These are phyloP conservation scores for Astyanax mexicanus DNA, from an alignment of 2,797 vertebrate genomes.

Conservation along the genomic window DNA sequence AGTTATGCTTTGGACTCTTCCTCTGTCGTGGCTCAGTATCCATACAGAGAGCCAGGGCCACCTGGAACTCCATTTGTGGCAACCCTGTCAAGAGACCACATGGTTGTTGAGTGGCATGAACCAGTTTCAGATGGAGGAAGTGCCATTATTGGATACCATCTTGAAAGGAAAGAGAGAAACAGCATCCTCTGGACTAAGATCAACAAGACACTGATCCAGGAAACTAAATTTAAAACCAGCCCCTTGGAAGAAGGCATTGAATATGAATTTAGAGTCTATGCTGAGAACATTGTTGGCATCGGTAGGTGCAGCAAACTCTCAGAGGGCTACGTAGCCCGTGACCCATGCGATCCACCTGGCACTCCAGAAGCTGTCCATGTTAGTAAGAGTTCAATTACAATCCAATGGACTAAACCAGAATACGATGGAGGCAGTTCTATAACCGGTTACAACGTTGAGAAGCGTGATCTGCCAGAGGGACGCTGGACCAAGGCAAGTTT, in stretches of 20 bases:
- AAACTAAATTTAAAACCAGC: slow-evolving; percentile 88
- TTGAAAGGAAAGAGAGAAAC: slow-evolving; percentile 98
- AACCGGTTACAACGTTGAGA: slow-evolving; percentile 95
- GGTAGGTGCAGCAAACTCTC: slow-evolving; percentile 96
- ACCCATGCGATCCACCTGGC: slow-evolving; percentile 96
- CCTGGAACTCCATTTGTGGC: slow-evolving; percentile 95
- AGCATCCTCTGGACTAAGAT: slow-evolving; percentile 98
- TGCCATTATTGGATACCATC: slow-evolving; percentile 92
- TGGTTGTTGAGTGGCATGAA: slow-evolving; percentile 95
- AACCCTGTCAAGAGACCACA: slow-evolving; percentile 89
- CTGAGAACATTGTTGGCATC: slow-evolving; percentile 97
- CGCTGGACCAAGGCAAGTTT: slow-evolving; percentile 98
- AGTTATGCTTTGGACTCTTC: slow-evolving; percentile 94
- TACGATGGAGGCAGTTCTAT: slow-evolving; percentile 98
- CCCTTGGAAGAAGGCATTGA: slow-evolving; percentile 96
- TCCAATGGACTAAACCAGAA: slow-evolving; percentile 95
- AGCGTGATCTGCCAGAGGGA: slow-evolving; percentile 95
- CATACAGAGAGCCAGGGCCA: slow-evolving; percentile 96
- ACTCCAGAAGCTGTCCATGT: slow-evolving; percentile 91
- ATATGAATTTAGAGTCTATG: slow-evolving; percentile 96
- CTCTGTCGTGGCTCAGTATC: slow-evolving; percentile 91
- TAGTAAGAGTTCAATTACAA: slow-evolving; percentile 90
- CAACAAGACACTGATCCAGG: slow-evolving; percentile 93
- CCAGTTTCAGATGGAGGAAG: slow-evolving; percentile 95
- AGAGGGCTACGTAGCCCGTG: slow-evolving; percentile 92